Evolutionary conservation across 2,113 vertebrate genomes (phyloP), one percentile per base, ranked within the genome.

Genomic region (Toxotes jaculatrix): DNA sequence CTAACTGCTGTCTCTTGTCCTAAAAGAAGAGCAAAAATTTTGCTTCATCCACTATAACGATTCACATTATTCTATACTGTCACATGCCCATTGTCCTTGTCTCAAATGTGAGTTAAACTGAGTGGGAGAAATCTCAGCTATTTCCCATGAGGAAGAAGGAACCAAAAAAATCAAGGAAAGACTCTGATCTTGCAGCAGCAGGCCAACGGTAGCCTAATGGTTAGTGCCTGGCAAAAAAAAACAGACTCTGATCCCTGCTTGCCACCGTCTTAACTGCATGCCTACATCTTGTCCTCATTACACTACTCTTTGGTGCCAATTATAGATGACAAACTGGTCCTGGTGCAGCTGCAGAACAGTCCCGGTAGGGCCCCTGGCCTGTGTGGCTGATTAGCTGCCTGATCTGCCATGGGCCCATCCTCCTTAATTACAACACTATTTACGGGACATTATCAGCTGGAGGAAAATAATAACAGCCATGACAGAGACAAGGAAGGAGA

Each of bases 241-340:
- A 40, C 55, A 65, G 31, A 47, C 57, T 61, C 62, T n/a, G 57
- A 80, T 78, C 70, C 49, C 57, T 32, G 79, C 40, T 65, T 89
- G 84, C 71, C 84, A 78, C 67, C 77, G 71, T 65, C 77, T 59
- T 81, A 82, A 84, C 64, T 84, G 59, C 74, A 53, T 62, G 72
- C 75, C 74, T 84, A 87, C 92, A 93, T 91, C 87, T 93, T 93
- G 84, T 89, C 75, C 73, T 91, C 82, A 91, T 94, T 93, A 93
- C 53, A 61, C 57, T 66, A 56, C 49, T 74, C 79, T 89, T 83
- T 83, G 75, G 74, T 88, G 83, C 83, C 85, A 87, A 83, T 89
- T 94, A 91, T 65, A 77, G 83, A 63, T 85, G 85, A 92, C 90
- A 91, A 91, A 90, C 82, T 83, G 57, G 83, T 82, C 56, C 76